Base-by-base conservation (phyloP, 2,113 vertebrate species). In the Amblyornis subalaris region DNA sequence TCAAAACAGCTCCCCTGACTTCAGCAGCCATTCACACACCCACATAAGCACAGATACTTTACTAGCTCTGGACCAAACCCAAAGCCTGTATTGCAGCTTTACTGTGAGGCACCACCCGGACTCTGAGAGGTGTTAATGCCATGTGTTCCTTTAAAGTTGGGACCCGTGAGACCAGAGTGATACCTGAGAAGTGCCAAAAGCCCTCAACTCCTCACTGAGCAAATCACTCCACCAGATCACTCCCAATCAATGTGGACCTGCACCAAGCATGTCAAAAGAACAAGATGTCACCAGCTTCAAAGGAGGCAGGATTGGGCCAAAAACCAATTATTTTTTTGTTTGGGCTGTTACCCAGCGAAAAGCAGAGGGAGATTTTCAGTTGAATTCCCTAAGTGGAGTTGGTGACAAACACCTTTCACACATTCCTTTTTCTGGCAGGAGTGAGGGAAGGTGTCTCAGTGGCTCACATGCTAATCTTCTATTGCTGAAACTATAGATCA, bases 401-500 rank as follows among this genome's bases (percentile, higher is more conserved):
- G 53, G 87, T 93, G 89, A 96, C 75, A 87, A 93, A 88, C 82
- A 96, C 90, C 94, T 95, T 96, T 96, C 85, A 69, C 62, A 69
- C 8, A 1, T 94, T 88, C 55, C 60, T 76, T 83, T 95, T 76
- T 42, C 88, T 70, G 76, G 54, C 74, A 92, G 79, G 73, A 78
- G n/a, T 54, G 82, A 89, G 66, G 58, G 83, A 97, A 94, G 90
- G 85, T 93, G 85, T 64, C 71, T 85, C 64, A 65, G 90, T 74
- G 67, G 71, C 55, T 95, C 89, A 78, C 24, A 51, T 79, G 70
- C 42, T 88, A 96, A 96, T 96, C 95, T 89, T 86, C 92, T 94
- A 87, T 95, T 95, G 67, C 72, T 84, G 92, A 95, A 95, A 83
- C 87, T 88, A 91, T 57, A 95, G 94, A 93, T 98, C 97, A 97